Base-by-base conservation (phyloP, 1,140 invertebrate species). In the Microplitis mediator region DNA sequence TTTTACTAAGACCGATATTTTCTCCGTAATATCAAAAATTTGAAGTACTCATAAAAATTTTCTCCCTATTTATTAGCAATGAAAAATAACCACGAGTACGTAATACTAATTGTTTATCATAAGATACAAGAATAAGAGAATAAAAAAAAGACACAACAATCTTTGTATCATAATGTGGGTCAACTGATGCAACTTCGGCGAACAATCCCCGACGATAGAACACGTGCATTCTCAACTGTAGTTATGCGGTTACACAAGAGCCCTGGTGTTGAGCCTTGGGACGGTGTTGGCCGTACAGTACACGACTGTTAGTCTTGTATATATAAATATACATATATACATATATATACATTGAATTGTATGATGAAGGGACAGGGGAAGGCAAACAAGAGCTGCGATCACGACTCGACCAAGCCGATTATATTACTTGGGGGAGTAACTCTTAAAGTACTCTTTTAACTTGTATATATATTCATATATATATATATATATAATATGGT, bases 241-340 rank as follows among this genome's bases (percentile, higher is more conserved):
- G 73, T 75, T 75, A 72, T 71, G 69, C 60, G 69, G 50, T 74
- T 74, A 69, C 73, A 74, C 73, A 74, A 75, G 68, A 71, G 23
- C 56, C 31, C 56, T 58, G 58, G 61, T 72, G 39, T 45, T 45
- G 60, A 56, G 67, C 67, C 72, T 70, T 70, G 62, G 52, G 39
- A 69, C 68, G 13, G 11, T 23, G 39, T 50, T 64, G 69, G 45
- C 51, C 14, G 31, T 50, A 35, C 16, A 9, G 6, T 45, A 45
- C 39, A 9, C 39, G 39, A 9, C 32, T 65, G 13, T 8, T 39
- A 39, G 51, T 50, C 36, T 62, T 14, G 4, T 32, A 61, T 61
- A 61, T 31, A 61, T 11, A 61, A 2, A 16, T 66, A 39, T 4
- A 39, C 5, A 39, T 4, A 39, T 39, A 39, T 45, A 45, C 8